Evolutionary conservation across 2,113 vertebrate species (phyloP).

Genomic region (Carollia perspicillata): DNA sequence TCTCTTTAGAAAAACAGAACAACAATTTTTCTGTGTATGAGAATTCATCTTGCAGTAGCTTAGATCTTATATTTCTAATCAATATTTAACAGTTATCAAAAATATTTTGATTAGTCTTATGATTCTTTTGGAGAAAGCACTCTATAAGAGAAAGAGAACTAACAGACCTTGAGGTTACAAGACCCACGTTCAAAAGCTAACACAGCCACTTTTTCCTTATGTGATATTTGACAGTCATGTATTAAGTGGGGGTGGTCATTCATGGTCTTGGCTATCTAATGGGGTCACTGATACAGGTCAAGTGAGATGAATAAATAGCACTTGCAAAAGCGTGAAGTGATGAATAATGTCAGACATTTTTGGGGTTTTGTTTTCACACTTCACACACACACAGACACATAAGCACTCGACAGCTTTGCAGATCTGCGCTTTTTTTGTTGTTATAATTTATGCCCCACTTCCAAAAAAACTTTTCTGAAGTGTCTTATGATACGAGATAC

Average conservation of each 20-base stretch:
- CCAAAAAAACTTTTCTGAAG: neutral
- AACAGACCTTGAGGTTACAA: neutral
- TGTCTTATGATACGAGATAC: neutral
- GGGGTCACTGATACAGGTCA: constrained; percentile 6
- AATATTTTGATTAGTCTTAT: constrained; percentile 44
- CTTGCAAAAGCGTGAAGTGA: neutral
- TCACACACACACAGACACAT: accelerated
- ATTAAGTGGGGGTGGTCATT: neutral
- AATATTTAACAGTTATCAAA: constrained; percentile 65
- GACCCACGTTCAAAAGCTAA: neutral
- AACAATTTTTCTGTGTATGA: neutral
- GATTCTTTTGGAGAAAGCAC: constrained; percentile 14
- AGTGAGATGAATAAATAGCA: constrained; percentile 5
- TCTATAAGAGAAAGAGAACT: too few relatives aligned
- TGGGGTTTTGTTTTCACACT: neutral
- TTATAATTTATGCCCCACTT: constrained; percentile 4
- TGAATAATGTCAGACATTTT: neutral
- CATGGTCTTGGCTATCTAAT: neutral
- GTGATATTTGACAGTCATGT: neutral
- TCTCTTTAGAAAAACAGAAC: constrained; percentile 65
- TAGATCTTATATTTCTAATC: constrained; percentile 47
- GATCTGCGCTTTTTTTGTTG: neutral
- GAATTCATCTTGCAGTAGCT: constrained; percentile 65
- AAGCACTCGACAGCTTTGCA: neutral
- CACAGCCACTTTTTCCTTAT: neutral